A percentile compares a stretch with the other conserved stretches of the same genome.
phyloP scores from a whole-genome alignment of 2,888 invertebrate genomes.

The Epirrhoe alternata region DNA sequence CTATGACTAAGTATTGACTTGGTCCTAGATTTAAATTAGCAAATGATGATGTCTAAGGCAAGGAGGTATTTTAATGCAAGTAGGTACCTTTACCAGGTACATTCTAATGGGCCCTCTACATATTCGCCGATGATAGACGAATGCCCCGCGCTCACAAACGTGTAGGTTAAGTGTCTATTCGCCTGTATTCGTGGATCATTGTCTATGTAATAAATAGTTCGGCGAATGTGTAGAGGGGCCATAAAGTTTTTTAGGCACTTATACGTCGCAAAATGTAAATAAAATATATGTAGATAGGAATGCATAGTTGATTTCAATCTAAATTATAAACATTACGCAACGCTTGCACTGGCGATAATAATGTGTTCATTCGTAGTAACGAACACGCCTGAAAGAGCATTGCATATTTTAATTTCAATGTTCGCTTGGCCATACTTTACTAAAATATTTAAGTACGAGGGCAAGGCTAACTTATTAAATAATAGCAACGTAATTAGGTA shows the following conservation, averaged over 20 bases:
- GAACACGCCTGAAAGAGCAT: conserved; percentile 36
- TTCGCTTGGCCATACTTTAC: conserved; percentile 15
- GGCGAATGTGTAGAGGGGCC: too few relatives aligned
- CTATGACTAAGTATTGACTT: too few relatives aligned
- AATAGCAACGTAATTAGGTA: conserved; percentile 1
- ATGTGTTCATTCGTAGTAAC: conserved; percentile 11
- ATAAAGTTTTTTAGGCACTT: neutral
- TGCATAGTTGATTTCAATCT: conserved; percentile 5
- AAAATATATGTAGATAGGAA: neutral
- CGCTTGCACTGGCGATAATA: conserved; percentile 15
- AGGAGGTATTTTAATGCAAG: too few relatives aligned
- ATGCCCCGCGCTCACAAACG: too few relatives aligned
- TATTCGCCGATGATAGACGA: too few relatives aligned
- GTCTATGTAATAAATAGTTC: too few relatives aligned
- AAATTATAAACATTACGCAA: conserved; percentile 9
- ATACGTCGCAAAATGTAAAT: neutral
- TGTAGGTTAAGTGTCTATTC: too few relatives aligned
- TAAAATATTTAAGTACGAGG: conserved; percentile 11
- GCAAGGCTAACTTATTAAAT: conserved; percentile 19
- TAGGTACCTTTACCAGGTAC: too few relatives aligned
- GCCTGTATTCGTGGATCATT: too few relatives aligned
- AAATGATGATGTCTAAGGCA: too few relatives aligned
- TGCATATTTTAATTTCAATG: conserved; percentile 23
- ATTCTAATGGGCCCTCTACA: too few relatives aligned
- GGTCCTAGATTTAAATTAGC: too few relatives aligned